Percentiles rank a stretch among this genome's conserved stretches.
Evolutionary conservation across 2,113 vertebrate species (phyloP).

Genomic region (Gnathonemus echidnorhynchus): DNA sequence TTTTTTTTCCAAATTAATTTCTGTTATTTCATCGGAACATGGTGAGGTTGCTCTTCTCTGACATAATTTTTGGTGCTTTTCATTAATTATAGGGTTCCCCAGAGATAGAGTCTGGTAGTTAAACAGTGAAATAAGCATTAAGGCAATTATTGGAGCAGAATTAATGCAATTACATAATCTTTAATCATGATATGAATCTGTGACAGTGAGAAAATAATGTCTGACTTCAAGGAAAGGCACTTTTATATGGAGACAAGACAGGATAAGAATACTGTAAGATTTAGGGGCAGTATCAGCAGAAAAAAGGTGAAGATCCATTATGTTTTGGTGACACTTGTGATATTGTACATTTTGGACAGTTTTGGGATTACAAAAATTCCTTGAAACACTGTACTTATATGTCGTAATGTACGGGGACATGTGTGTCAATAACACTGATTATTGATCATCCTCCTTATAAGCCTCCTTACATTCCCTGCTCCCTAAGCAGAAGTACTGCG

Average conservation of each 20-base stretch:
- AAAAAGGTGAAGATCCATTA: not conserved
- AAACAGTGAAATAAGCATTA: slow-evolving; percentile 69
- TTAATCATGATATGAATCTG: slow-evolving; percentile 65
- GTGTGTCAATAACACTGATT: not conserved
- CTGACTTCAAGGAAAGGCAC: slow-evolving; percentile 16
- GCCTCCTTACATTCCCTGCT: not conserved
- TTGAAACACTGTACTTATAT: not conserved
- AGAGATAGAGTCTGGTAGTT: slow-evolving; percentile 63
- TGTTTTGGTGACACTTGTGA: not conserved
- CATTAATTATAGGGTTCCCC: slow-evolving; percentile 66
- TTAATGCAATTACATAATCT: slow-evolving; percentile 71
- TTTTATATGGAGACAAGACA: not conserved
- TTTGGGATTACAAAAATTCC: not conserved
- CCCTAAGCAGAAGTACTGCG: not conserved
- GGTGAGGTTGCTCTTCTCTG: slow-evolving; percentile 33
- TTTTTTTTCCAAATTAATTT: not conserved
- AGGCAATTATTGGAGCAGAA: slow-evolving; percentile 71
- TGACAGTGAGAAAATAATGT: slow-evolving; percentile 62
- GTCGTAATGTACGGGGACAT: not conserved
- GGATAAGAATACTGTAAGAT: not conserved
- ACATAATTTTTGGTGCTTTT: slow-evolving; percentile 60
- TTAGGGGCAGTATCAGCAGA: not conserved
- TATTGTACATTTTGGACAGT: not conserved
- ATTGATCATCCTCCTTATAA: not conserved
- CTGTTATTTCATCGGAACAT: slow-evolving; percentile 6